Evolutionary conservation across 2,888 invertebrate species (phyloP).

Genomic region (Drosophila algonquin): DNA sequence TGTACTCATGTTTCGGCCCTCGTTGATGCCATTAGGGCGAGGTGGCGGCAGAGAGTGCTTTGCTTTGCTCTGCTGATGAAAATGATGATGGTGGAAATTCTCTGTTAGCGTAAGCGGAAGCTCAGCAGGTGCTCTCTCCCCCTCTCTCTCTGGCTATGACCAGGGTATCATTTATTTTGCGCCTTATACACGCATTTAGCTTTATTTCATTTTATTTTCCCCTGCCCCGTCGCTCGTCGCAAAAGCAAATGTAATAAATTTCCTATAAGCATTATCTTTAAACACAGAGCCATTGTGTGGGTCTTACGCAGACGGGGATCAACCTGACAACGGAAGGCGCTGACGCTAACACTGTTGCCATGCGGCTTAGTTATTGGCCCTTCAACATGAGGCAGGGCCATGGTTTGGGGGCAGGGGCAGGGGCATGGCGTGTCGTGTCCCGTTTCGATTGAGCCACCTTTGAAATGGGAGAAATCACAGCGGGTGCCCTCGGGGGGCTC

Average conservation of each 20-base stretch:
- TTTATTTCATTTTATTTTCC: constrained; percentile 46
- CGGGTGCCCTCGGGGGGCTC: neutral
- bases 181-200: constrained; percentile 66
- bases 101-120: constrained; percentile 20
- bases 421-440: constrained; percentile 32
- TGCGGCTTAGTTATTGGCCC: constrained; percentile 14
- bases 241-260: constrained; percentile 70
- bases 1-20: constrained; percentile 6
- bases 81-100: constrained; percentile 38
- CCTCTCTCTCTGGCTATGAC: constrained; percentile 9
- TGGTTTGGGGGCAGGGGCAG: neutral
- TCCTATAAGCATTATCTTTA: constrained; percentile 68
- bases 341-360: constrained; percentile 17
- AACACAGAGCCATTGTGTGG: constrained; percentile 44
- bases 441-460: constrained; percentile 11
- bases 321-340: constrained; percentile 35
- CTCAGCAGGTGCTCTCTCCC: constrained; percentile 34
- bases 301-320: constrained; percentile 17
- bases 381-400: constrained; percentile 9
- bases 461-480: constrained; percentile 49
- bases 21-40: neutral
- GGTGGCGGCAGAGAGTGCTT: neutral
- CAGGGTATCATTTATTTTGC: constrained; percentile 55
- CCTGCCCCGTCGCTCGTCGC: constrained; percentile 9
- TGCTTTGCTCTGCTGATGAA: constrained; percentile 10